Conservation (phyloP, 2,888 invertebrate species). For the Apodemia mormo region DNA sequence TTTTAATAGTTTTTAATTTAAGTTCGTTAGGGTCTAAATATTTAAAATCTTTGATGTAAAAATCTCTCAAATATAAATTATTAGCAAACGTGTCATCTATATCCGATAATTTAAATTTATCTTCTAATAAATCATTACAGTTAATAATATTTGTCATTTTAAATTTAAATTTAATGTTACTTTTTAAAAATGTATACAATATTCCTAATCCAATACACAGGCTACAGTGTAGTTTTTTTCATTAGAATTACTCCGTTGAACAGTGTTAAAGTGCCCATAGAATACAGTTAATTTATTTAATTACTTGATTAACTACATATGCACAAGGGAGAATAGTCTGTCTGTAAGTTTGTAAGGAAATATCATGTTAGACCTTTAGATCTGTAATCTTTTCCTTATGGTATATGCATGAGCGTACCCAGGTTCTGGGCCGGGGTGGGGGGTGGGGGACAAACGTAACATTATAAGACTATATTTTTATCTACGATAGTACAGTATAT, state of each 20-base stretch:
- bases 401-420: too few relatives aligned
- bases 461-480: too few relatives aligned
- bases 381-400: too few relatives aligned
- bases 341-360: not conserved
- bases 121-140: constrained; percentile 5
- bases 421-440: too few relatives aligned
- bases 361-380: not conserved
- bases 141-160: constrained; percentile 1
- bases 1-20: constrained; percentile 40
- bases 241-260: not conserved
- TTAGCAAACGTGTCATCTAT: constrained; percentile 40
- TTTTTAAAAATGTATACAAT: not conserved
- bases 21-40: constrained; percentile 57
- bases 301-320: not conserved
- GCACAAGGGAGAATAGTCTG: not conserved
- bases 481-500: too few relatives aligned
- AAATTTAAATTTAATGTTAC: not conserved
- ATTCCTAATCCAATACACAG: not conserved
- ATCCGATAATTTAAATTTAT: constrained; percentile 20
- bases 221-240: not conserved
- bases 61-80: constrained; percentile 55
- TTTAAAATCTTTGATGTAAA: constrained; percentile 65
- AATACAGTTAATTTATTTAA: not conserved
- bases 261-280: not conserved
- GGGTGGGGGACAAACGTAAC: too few relatives aligned